Percentiles rank a stretch among this genome's conserved stretches.
phyloP scores from a whole-genome alignment of 2,888 invertebrate genomes.

The Eumacrocentrus americanus region DNA sequence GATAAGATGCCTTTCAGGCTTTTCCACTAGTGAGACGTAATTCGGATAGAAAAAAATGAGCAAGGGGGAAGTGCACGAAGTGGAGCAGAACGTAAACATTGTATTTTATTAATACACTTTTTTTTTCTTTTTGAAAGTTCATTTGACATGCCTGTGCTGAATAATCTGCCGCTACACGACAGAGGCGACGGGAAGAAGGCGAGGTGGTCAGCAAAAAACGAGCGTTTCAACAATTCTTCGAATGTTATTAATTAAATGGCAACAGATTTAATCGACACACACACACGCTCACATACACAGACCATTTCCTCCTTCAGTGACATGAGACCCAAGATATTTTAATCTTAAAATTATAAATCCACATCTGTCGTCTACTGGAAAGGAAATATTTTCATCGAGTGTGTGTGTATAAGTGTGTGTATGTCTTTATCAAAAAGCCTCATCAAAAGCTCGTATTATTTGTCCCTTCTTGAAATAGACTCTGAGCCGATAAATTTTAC shows the following conservation, averaged over 20 bases:
- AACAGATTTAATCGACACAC: not conserved
- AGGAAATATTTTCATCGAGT: too few species aligned
- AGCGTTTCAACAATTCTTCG: not conserved
- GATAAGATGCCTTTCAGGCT: too few species aligned
- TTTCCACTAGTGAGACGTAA: not conserved
- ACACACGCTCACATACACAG: too few species aligned
- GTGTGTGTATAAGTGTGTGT: too few species aligned
- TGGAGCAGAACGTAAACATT: conserved; percentile 51
- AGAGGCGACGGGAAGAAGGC: conserved; percentile 1
- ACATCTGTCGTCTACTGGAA: too few species aligned
- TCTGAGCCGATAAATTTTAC: not conserved
- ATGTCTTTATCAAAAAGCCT: too few species aligned
- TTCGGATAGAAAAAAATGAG: conserved; percentile 19
- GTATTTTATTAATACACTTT: conserved; percentile 53
- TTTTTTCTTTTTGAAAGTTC: conserved; percentile 18
- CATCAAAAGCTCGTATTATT: not conserved
- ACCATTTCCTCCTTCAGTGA: not conserved
- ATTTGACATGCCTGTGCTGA: conserved; percentile 30
- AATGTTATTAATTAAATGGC: not conserved
- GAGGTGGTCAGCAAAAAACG: not conserved
- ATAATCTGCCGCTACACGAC: not conserved
- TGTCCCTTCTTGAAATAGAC: not conserved
- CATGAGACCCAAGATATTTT: too few species aligned
- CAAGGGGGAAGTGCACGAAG: conserved; percentile 46
- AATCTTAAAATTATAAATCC: too few species aligned